phyloP scores from a whole-genome alignment of 1,140 invertebrate species.

The Micrasema minimum region DNA sequence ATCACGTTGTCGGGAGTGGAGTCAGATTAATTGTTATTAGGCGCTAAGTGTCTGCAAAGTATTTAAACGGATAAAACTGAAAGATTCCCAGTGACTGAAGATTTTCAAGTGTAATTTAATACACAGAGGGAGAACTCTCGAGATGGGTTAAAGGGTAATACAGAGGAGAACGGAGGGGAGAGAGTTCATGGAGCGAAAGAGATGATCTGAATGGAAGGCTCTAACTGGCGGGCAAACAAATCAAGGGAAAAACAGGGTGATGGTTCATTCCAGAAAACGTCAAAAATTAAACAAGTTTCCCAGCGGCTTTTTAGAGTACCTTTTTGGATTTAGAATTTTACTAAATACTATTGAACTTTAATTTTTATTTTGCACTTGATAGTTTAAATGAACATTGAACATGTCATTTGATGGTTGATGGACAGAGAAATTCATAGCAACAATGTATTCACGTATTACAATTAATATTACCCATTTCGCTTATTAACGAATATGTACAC shows the following conservation, averaged over 20 bases:
- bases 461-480: too few species aligned
- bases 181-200: constrained; percentile 37
- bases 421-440: too few species aligned
- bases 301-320: too few species aligned
- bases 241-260: constrained; percentile 48
- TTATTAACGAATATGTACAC: too few species aligned
- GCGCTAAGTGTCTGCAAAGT: constrained; percentile 45
- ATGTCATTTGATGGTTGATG: too few species aligned
- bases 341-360: too few species aligned
- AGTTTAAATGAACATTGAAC: too few species aligned
- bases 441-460: too few species aligned
- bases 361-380: too few species aligned
- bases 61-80: constrained; percentile 42
- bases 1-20: constrained; percentile 38
- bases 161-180: background rate
- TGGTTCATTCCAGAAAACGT: too few species aligned
- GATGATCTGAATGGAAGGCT: constrained; percentile 51
- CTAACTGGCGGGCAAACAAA: constrained; percentile 53
- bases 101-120: constrained; percentile 53
- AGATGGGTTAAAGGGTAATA: constrained; percentile 7
- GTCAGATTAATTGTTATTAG: constrained; percentile 51
- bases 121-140: constrained; percentile 31
- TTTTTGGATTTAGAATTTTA: too few species aligned
- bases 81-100: constrained; percentile 44
- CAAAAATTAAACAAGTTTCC: too few species aligned